Percentiles rank a stretch among this genome's conserved stretches.
Conservation (phyloP, 2,888 invertebrate genomes). For the Synanthedon myopaeformis region DNA sequence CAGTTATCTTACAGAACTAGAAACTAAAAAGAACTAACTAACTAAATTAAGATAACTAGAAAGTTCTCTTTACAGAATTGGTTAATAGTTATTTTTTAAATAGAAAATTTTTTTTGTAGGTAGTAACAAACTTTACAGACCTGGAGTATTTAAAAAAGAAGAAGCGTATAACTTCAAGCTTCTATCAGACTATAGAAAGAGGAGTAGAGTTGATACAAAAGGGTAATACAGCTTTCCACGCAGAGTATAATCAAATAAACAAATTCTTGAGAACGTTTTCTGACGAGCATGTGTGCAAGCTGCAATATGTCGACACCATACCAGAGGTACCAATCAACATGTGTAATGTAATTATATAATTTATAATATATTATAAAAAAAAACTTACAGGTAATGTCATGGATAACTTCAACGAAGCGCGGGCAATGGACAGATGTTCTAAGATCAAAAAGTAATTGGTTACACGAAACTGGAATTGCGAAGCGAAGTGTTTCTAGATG, state of each 20-base stretch:
- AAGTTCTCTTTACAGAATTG: too few species aligned
- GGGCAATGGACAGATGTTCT: slow-evolving; percentile 38
- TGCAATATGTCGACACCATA: slow-evolving; percentile 46
- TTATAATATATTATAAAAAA: not conserved
- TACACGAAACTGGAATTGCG: slow-evolving; percentile 38
- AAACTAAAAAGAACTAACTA: too few species aligned
- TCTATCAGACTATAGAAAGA: slow-evolving; percentile 33
- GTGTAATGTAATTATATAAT: too few species aligned
- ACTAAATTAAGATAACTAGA: too few species aligned
- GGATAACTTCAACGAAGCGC: slow-evolving; percentile 29
- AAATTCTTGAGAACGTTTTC: slow-evolving; percentile 36
- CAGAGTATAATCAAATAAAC: slow-evolving; percentile 48
- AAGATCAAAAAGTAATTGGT: slow-evolving; percentile 31
- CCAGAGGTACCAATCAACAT: slow-evolving; percentile 26
- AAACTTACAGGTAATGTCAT: slow-evolving; percentile 25
- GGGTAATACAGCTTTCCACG: slow-evolving; percentile 45
- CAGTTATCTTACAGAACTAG: too few species aligned
- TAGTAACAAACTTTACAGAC: slow-evolving; percentile 37
- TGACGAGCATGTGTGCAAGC: slow-evolving; percentile 46
- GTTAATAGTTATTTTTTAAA: too few species aligned
- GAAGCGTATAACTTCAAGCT: slow-evolving; percentile 38
- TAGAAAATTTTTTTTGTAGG: slow-evolving; percentile 16
- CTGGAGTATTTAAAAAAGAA: slow-evolving; percentile 43
- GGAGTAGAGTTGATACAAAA: slow-evolving; percentile 35
- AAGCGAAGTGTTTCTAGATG: slow-evolving; percentile 27